Evolutionary conservation across 2,797 vertebrate genomes (phyloP), one percentile per base, ranked within the genome.

Genomic region (Artibeus jamaicensis): DNA sequence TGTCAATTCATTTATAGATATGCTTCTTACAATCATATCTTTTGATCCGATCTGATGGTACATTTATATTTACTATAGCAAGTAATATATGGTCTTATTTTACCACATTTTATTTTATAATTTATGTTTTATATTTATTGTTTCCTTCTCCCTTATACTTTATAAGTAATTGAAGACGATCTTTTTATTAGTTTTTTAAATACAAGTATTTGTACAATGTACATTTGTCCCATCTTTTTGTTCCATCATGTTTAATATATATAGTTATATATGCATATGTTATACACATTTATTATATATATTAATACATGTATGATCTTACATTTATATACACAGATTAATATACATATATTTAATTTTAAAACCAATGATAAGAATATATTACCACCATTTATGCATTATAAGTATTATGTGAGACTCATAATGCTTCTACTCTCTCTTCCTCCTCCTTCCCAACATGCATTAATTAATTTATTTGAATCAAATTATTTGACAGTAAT

Each of bases 101-200:
- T 86, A 59, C 7, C 48, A 82, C 48, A 82, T 86, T 86, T 95
- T n/a, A 68, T 86, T 85, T 86, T 74, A 73, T 53, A 67, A n/a
- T 82, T 85, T 79, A 9, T 90, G 26, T 24, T 74, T 39, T 68
- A 59, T 19, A 73, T 0, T 81, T 50, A 86, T 32, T 19, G 46
- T 85, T 93, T 78, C 74, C 12, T 68, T 81, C 12, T 50, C 22
- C 24, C 29, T 19, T 81, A 3, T 74, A 22, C 9, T 74, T 48
- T 73, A 81, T 42, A 44, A 57, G 19, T 86, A 74, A 50, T 22
- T 82, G 48, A 59, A 90, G 10, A 42, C 86, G 86, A 85, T 62
- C 10, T 79, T 46, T 86, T 83, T 53, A n/a, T 48, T 29, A 82
- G 5, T 84, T 92, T 77, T 76, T 55, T 50, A 50, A 5, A 5